Evolutionary conservation across 2,888 invertebrate species (phyloP).

Genomic region (Rhagonycha fulva): DNA sequence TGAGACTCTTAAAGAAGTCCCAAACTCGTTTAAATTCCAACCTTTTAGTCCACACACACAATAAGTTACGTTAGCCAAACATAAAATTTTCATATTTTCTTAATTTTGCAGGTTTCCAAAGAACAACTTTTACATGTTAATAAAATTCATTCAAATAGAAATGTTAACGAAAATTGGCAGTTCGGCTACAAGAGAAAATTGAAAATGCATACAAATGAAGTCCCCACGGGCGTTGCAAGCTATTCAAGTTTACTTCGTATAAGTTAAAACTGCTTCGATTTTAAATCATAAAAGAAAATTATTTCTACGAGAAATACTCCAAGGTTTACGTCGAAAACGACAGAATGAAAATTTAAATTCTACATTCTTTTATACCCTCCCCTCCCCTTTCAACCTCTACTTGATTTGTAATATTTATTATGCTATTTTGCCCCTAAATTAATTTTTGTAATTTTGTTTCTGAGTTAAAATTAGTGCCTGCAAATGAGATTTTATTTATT

Average conservation of each 20-base stretch:
- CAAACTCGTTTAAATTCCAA: slow-evolving; percentile 32
- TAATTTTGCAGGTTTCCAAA: not conserved
- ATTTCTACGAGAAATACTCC: no score
- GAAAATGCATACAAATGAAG: slow-evolving; percentile 38
- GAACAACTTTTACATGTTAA: slow-evolving; percentile 8
- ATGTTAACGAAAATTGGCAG: slow-evolving; percentile 27
- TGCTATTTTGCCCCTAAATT: no score
- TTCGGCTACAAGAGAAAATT: slow-evolving; percentile 32
- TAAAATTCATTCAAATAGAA: slow-evolving; percentile 24
- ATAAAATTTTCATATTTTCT: slow-evolving; percentile 20
- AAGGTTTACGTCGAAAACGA: no score
- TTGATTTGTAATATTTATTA: no score
- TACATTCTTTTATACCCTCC: no score
- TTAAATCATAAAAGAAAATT: not conserved
- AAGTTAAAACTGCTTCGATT: not conserved
- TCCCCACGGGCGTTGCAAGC: slow-evolving; percentile 21
- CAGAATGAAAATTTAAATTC: no score
- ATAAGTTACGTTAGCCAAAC: slow-evolving; percentile 26
- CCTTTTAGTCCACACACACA: slow-evolving; percentile 22
- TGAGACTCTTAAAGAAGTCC: slow-evolving; percentile 31
- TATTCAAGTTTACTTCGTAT: slow-evolving; percentile 3
- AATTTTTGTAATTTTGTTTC: no score
- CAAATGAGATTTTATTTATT: no score
- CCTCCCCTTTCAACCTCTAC: no score
- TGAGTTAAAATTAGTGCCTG: no score